Evolutionary conservation across 30 jellyfish, hydroid and myxozoan species (phyloP), one percentile per base, ranked within the genome.

Genomic region (Sanderia malayensis): DNA sequence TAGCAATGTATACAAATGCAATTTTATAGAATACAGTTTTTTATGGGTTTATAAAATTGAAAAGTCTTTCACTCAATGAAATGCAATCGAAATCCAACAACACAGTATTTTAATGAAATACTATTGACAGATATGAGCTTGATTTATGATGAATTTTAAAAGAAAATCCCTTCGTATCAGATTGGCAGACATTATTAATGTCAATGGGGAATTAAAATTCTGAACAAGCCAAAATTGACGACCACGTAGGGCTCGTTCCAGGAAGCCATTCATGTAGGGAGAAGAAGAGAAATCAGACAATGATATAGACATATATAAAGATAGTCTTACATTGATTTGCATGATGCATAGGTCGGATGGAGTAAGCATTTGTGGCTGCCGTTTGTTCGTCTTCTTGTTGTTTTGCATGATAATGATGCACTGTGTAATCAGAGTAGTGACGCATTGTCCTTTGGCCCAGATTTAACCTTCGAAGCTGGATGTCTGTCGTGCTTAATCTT

Each of bases 161-260:
- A n/a, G n/a, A n/a, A n/a, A n/a, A n/a, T n/a, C n/a, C n/a, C n/a
- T n/a, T n/a, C n/a, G n/a, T n/a, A n/a, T n/a, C n/a, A 26, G 37
- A 46, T 13, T 1, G 8, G 10, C 68, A 69, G 67, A 69, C 64
- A 41, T 37, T 13, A 76, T 76, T 59, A 76, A 76, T 46, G 87
- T 76, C 87, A 37, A 13, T 37, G 30, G 49, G 23, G 31, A 41
- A n/a, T 34, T 58, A 58, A 20, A 37, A 44, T 68, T 41, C 73
- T 61, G 59, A 27, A 37, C 52, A 37, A 37, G 6, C 21, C 19
- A 19, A 74, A 76, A 76, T 76, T 76, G 61, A 76, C 62, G 87
- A 61, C 87, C 46, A 58, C 29, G 4, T 71, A 17, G 72, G n/a
- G n/a, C n/a, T n/a, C 87, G 61, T 76, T 76, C 87, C 87, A 76